Base-by-base conservation (phyloP, 1,140 invertebrate genomes). In the Nymphalis io region DNA sequence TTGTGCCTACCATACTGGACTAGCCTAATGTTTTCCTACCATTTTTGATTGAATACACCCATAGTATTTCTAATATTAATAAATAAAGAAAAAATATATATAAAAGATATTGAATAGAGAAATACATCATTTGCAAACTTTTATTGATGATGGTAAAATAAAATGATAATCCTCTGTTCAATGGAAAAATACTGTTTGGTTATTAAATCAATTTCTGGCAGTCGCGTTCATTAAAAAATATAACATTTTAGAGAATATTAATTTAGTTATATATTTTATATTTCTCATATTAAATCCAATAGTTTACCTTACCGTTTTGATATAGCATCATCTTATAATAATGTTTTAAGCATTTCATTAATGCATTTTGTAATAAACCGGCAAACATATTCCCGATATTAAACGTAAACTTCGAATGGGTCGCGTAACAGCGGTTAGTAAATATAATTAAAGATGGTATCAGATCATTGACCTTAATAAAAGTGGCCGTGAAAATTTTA, bases 371-470 rank as follows among this genome's bases (percentile, higher is more conserved):
- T 23, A 63, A 63, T 53, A 63, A 63, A 63, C 27, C 15, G 12
- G 46, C 61, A 65, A 64, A 64, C 18, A 61, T 66, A 64, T 71
- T 61, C 48, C 46, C 57, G 48, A n/a, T 23, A 65, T 58, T 61
- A 44, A 60, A 71, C 46, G 58, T 51, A 48, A 69, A 66, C 64
- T 38, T 60, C 20, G 53, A 71, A 51, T 48, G 60, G 51, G 46
- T 65, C 44, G 57, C 69, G 57, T 61, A 55, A 46, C 60, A 71
- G 55, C 62, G 16, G 27, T 66, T 53, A 61, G 62, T 64, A 60
- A 71, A 71, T 27, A 55, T 55, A 55, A 55, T 66, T 61, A 71
- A 63, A 70, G 57, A 65, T 65, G 58, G 20, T 62, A 62, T 58
- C 61, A 44, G 39, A 46, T 51, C 62, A 40, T 61, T 66, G 58